Percentiles rank a stretch among this genome's conserved stretches.
Evolutionary conservation across 92 coral and sea anemone species (phyloP).

Genomic region (Nematostella vectensis): DNA sequence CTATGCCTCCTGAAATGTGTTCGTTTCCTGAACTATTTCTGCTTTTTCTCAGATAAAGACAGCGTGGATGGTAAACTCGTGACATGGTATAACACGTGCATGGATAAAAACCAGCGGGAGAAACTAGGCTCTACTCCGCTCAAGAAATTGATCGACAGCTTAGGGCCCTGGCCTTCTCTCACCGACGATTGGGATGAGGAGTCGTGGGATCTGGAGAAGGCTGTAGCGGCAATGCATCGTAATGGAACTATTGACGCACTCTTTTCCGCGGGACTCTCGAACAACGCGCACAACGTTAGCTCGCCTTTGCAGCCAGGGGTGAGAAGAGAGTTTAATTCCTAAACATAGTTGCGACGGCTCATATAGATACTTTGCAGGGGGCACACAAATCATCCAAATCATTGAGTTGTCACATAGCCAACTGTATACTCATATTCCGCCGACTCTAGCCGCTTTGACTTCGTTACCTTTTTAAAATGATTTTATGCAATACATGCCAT

Average conservation of each 20-base stretch:
- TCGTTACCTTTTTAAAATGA: no score
- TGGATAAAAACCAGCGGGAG: slow-evolving; percentile 30
- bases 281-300: slow-evolving; percentile 40
- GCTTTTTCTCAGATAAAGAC: slow-evolving; percentile 2
- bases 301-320: slow-evolving; percentile 50
- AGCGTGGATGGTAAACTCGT: slow-evolving; percentile 35
- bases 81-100: slow-evolving; percentile 65
- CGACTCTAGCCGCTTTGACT: no score
- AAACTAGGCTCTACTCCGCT: slow-evolving; percentile 48
- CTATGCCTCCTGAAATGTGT: no score
- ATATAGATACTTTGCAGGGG: no score
- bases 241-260: slow-evolving; percentile 31
- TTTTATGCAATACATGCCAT: no score
- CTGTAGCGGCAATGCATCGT: slow-evolving; percentile 39
- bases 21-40: no score
- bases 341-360: no score
- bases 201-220: slow-evolving; percentile 43
- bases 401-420: no score
- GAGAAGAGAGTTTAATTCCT: not conserved
- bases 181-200: slow-evolving; percentile 13
- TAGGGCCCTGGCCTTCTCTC: slow-evolving; percentile 45
- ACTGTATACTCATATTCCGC: no score
- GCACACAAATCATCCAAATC: no score
- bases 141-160: slow-evolving; percentile 11
- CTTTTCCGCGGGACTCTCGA: slow-evolving; percentile 22